Conservation (phyloP, 2,888 invertebrate genomes). For the Dryococelus australis region DNA sequence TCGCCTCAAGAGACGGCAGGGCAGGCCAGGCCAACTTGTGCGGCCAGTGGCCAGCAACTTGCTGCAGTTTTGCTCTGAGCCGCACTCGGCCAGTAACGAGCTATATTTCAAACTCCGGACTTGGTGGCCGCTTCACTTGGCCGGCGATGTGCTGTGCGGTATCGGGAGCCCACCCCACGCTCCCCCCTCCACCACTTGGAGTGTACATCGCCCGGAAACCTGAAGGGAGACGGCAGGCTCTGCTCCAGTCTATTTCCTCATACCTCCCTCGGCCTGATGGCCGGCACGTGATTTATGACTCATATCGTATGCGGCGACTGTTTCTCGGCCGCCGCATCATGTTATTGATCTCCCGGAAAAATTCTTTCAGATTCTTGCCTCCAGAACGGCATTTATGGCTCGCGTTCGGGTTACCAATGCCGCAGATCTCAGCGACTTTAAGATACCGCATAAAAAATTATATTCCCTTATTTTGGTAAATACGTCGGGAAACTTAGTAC, state of each 20-base stretch:
- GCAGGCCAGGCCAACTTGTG: no score
- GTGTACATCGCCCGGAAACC: slow-evolving; percentile 16
- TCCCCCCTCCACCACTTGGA: no score
- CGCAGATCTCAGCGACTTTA: not conserved
- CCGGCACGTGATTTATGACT: not conserved
- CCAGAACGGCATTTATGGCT: not conserved
- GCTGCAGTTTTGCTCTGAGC: not conserved
- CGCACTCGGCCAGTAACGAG: slow-evolving; percentile 4
- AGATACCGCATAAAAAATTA: not conserved
- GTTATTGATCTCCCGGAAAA: not conserved
- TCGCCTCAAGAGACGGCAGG: no score
- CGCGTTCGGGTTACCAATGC: not conserved
- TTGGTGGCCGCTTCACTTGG: slow-evolving; percentile 19
- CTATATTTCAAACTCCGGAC: slow-evolving; percentile 27
- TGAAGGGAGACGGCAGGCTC: not conserved
- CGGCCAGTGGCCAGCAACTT: not conserved
- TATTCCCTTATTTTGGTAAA: no score
- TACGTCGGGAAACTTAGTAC: no score
- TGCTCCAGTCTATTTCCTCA: not conserved
- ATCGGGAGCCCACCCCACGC: slow-evolving; percentile 3
- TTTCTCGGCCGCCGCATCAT: not conserved
- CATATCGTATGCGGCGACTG: slow-evolving; percentile 16
- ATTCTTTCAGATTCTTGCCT: not conserved
- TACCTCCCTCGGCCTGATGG: not conserved
- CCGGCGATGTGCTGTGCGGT: not conserved